These are phyloP conservation scores for Parascotia fuliginaria DNA, from an alignment of 2,888 invertebrate species.

Conservation along the genomic window DNA sequence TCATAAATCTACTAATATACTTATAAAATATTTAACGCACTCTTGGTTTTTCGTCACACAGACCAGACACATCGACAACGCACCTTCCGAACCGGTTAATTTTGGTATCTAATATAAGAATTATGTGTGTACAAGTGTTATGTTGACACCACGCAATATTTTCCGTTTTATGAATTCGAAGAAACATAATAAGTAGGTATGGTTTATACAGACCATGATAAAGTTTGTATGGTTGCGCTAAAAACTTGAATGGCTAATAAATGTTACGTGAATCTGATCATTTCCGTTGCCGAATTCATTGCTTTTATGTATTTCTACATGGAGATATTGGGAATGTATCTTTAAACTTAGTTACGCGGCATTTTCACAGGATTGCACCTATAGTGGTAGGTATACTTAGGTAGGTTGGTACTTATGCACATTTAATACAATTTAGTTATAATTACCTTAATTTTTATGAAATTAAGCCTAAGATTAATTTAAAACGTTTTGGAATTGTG, in stretches of 20 bases:
- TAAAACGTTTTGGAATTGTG: no score
- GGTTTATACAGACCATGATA: not conserved
- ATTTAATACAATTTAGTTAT: no score
- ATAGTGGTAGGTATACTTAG: no score
- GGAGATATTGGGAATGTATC: no score
- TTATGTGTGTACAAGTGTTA: not conserved
- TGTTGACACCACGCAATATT: no score
- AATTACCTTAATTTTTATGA: no score
- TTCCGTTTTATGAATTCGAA: no score
- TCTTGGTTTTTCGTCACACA: not conserved
- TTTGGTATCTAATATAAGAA: not conserved
- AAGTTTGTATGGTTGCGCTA: not conserved
- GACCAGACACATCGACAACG: not conserved
- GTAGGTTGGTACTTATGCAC: no score
- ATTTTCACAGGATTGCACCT: no score
- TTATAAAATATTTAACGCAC: not conserved
- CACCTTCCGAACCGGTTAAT: not conserved
- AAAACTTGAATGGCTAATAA: not conserved
- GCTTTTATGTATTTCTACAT: not conserved
- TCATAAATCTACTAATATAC: not conserved
- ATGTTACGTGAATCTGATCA: not conserved
- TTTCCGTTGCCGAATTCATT: not conserved
- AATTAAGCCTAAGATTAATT: no score
- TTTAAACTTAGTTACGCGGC: no score
- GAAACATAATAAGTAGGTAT: not conserved